These are phyloP conservation scores for Danio choprae DNA, from an alignment of 2,797 vertebrate genomes.

Conservation along the genomic window DNA sequence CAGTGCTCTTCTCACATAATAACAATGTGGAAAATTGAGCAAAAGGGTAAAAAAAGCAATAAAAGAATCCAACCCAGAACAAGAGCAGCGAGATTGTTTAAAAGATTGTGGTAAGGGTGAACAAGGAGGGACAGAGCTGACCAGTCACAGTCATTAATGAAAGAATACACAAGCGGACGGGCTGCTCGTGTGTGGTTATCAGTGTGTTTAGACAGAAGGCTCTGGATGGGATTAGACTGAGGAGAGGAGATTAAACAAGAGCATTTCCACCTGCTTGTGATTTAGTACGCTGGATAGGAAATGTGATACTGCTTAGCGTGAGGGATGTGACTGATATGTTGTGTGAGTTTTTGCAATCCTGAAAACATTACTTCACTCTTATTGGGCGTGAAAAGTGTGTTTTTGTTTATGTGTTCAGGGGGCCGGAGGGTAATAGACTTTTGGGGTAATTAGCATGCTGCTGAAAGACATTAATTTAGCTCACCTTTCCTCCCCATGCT, in stretches of 20 bases:
- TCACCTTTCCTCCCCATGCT: constrained; percentile 25
- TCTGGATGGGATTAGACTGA: constrained; percentile 35
- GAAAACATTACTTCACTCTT: constrained; percentile 20
- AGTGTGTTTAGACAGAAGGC: constrained; percentile 33
- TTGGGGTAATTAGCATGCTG: constrained; percentile 52
- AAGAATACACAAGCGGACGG: neutral
- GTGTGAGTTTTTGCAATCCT: constrained; percentile 1
- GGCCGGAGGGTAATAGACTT: constrained; percentile 17
- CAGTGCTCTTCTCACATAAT: neutral
- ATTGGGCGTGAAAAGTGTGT: neutral
- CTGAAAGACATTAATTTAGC: constrained; percentile 47
- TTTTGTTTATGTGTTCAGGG: constrained; percentile 17
- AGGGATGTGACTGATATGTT: constrained; percentile 12
- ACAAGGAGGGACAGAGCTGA: neutral
- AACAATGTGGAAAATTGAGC: neutral
- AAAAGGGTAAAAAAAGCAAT: neutral
- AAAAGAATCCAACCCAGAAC: neutral
- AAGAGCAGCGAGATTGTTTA: neutral
- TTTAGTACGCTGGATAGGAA: neutral
- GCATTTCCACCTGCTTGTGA: constrained; percentile 32
- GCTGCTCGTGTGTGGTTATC: constrained; percentile 19
- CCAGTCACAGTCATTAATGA: constrained; percentile 10
- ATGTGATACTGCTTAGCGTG: constrained; percentile 11
- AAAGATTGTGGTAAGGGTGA: constrained; percentile 1
- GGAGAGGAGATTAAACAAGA: constrained; percentile 34